phyloP scores from a whole-genome alignment of 2,113 vertebrate genomes.

The Pseudorasbora parva region DNA sequence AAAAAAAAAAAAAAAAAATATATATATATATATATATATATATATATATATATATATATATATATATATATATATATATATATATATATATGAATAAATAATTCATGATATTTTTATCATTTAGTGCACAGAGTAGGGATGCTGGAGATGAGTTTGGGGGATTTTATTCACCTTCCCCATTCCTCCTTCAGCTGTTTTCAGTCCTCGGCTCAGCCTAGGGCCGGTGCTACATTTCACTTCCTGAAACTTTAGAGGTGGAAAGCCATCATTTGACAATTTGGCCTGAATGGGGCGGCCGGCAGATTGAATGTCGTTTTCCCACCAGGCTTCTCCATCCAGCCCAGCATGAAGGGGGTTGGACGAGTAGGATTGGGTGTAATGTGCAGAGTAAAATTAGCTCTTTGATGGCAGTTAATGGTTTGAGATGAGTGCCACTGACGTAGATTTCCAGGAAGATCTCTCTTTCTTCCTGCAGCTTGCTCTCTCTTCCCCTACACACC shows the following conservation, averaged over 20 bases:
- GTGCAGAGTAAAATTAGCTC: conserved; percentile 87
- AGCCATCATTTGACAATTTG: conserved; percentile 91
- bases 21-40: too few relatives aligned
- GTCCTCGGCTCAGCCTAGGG: conserved; percentile 12
- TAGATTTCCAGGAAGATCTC: conserved; percentile 77
- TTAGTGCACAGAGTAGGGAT: conserved; percentile 11
- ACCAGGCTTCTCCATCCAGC: conserved; percentile 84
- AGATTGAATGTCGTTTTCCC: conserved; percentile 93
- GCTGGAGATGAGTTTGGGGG: not conserved
- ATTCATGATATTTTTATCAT: not conserved
- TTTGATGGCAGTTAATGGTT: conserved; percentile 86
- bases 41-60: too few relatives aligned
- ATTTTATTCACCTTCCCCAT: conserved; percentile 14
- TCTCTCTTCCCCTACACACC: conserved; percentile 67
- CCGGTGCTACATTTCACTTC: conserved; percentile 73
- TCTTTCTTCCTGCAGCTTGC: conserved; percentile 50
- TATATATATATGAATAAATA: too few relatives aligned
- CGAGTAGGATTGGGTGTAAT: conserved; percentile 76
- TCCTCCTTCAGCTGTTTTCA: conserved; percentile 25
- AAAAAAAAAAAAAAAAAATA: not conserved
- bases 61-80: too few relatives aligned
- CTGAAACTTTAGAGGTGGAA: conserved; percentile 79
- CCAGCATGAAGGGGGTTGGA: conserved; percentile 70
- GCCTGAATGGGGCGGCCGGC: conserved; percentile 75
- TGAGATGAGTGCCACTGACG: conserved; percentile 78